A percentile compares a stretch with the other conserved stretches of the same genome.
Evolutionary conservation across 1,140 invertebrate species (phyloP).

Genomic region (Sitobion miscanthi): DNA sequence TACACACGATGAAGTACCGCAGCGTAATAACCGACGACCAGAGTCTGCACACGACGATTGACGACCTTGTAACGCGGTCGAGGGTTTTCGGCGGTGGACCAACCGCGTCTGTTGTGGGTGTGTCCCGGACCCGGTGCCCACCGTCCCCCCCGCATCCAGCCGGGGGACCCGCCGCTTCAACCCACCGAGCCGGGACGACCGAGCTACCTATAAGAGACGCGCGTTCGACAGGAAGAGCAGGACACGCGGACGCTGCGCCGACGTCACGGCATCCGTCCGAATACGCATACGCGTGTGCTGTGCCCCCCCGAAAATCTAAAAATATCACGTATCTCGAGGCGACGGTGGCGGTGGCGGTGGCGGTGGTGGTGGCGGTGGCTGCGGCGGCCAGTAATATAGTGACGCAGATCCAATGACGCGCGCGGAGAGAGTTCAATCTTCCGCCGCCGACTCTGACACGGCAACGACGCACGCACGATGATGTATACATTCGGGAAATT

Average conservation of each 20-base stretch:
- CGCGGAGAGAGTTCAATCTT: neutral
- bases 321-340: neutral
- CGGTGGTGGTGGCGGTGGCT: too few species aligned
- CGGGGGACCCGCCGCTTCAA: neutral
- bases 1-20: neutral
- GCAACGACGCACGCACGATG: neutral
- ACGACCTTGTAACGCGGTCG: neutral
- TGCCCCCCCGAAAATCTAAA: neutral
- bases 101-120: neutral
- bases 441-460: neutral
- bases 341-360: too few species aligned
- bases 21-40: neutral
- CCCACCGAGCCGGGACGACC: neutral
- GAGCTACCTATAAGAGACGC: neutral
- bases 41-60: neutral
- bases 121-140: neutral
- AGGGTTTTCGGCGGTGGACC: neutral
- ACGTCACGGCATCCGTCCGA: neutral
- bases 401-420: neutral
- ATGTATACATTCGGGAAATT: conserved; percentile 6
- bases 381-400: neutral
- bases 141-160: neutral
- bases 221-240: neutral
- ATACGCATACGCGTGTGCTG: neutral
- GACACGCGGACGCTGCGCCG: neutral